Evolutionary conservation across 2,797 vertebrate species (phyloP), one percentile per base, ranked within the genome.

Genomic region (Gambusia yucatana): DNA sequence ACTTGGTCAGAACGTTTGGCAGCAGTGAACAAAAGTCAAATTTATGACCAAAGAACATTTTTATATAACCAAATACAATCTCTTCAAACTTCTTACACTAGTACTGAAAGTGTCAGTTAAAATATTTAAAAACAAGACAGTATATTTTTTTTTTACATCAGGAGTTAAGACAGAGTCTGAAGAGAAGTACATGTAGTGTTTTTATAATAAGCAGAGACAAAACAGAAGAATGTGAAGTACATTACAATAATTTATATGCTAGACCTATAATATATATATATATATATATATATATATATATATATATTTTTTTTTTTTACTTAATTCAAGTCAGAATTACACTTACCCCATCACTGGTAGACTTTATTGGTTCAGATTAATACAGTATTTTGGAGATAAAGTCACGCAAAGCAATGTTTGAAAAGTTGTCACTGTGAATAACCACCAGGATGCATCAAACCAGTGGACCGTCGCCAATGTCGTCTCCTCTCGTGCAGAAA

Each of bases 361-460:
- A 84, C 79, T 78, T 46, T 79, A 50, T 77, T 79, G 71, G 65
- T 78, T 89, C 16, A 46, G 81, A 81, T 69, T 55, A 85, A 88
- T 86, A 70, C 82, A 84, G 92, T 83, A 77, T 82, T 90, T 79
- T 73, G 67, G 57, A 84, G 80, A 89, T 80, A 88, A 90, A 81
- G 80, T 81, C 84, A 82, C 11, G 73, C 86, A 79, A 67, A 83
- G 87, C 80, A 55, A 78, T 75, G 78, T 84, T 88, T 88, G 79
- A 88, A 84, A 86, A 86, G 81, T 89, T 92, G 89, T 89, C 89
- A 17, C 77, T 72, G 78, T 78, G 84, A 92, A 92, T 90, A 92
- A 90, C 78, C 77, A 86, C 77, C 73, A 79, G 83, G 77, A 89
- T 48, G 70, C 72, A 72, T 75, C 63, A 83, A 90, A 86, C 89